These are phyloP conservation scores for Aythya baeri DNA, from an alignment of 2,113 vertebrate genomes.

Conservation along the genomic window DNA sequence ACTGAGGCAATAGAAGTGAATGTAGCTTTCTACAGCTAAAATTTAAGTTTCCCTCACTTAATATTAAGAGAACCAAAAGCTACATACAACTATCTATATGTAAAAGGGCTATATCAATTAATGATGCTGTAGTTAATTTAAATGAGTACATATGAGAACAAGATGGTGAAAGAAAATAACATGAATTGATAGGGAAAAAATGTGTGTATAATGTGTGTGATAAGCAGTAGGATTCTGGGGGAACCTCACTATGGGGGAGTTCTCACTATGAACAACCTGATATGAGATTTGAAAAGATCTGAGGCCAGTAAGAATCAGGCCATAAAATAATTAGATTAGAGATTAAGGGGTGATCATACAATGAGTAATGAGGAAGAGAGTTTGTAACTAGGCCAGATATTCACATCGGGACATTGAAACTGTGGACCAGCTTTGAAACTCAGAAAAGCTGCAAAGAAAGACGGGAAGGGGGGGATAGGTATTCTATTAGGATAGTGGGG, in stretches of 20 bases:
- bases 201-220: background rate
- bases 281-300: constrained; percentile 37
- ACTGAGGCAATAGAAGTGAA: background rate
- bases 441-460: background rate
- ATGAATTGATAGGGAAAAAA: background rate
- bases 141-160: background rate
- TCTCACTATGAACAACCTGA: background rate
- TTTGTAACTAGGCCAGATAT: constrained; percentile 67
- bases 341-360: constrained; percentile 40
- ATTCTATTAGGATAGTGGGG: background rate
- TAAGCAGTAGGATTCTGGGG: background rate
- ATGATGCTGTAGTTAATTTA: background rate
- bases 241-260: background rate
- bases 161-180: background rate
- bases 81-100: background rate
- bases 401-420: constrained; percentile 19
- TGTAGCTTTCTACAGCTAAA: background rate
- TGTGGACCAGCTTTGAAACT: constrained; percentile 9
- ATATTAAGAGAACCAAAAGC: background rate
- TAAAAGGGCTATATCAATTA: background rate
- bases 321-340: constrained; percentile 68
- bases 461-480: background rate
- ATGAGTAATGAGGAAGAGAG: constrained; percentile 35
- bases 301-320: background rate
- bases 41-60: background rate